Percentiles rank a stretch among this genome's conserved stretches.
phyloP scores from a whole-genome alignment of 1,140 invertebrate species.

The Procambarus clarkii region DNA sequence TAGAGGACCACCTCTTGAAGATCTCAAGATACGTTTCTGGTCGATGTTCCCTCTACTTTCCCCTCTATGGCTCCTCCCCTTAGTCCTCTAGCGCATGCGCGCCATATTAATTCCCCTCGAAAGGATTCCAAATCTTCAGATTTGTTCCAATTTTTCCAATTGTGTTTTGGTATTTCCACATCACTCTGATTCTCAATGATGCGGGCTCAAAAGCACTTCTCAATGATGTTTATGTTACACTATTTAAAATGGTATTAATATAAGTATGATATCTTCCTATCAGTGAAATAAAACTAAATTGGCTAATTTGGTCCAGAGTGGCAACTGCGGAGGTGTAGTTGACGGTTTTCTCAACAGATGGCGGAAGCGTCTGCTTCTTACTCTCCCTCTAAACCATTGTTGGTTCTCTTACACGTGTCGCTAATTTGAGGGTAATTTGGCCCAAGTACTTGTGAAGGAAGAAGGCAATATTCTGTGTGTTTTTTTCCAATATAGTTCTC shows the following conservation, averaged over 20 bases:
- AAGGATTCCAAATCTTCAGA: background rate
- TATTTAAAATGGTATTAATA: too few species aligned
- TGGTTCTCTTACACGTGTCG: background rate
- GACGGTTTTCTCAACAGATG: constrained; percentile 15
- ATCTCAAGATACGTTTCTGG: background rate
- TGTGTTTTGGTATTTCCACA: too few species aligned
- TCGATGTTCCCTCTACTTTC: background rate
- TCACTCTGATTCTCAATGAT: too few species aligned
- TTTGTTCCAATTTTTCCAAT: background rate
- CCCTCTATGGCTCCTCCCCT: constrained; percentile 31
- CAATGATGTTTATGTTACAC: too few species aligned
- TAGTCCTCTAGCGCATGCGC: constrained; percentile 24
- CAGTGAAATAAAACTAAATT: background rate
- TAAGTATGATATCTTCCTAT: too few species aligned
- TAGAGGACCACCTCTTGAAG: background rate
- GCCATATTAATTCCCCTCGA: constrained; percentile 33
- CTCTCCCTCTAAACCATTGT: background rate
- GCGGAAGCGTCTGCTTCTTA: background rate
- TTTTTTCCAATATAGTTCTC: too few species aligned
- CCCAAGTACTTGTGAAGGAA: background rate
- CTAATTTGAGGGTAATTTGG: background rate
- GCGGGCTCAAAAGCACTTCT: too few species aligned
- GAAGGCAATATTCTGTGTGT: too few species aligned
- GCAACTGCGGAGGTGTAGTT: background rate
- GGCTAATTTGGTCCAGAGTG: background rate